Evolutionary conservation across 64 coral and sea anemone species (phyloP).

Genomic region (Exaiptasia diaphana): DNA sequence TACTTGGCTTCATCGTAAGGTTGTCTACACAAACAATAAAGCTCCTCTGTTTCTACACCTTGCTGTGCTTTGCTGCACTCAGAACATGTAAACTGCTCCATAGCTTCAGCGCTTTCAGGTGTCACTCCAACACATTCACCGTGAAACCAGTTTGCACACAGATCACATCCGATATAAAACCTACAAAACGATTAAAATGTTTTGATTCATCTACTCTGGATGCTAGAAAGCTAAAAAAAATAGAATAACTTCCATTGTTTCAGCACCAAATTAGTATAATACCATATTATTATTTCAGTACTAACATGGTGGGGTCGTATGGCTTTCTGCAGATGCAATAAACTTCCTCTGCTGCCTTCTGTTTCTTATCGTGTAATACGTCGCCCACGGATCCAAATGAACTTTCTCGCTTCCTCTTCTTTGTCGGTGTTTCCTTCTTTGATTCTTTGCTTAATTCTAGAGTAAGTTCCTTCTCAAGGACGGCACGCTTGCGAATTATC

Average conservation of each 20-base stretch:
- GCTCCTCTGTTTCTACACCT: slow-evolving; percentile 82
- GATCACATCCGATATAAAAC: slow-evolving; percentile 95
- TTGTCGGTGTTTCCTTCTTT: slow-evolving; percentile 17
- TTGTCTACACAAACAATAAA: slow-evolving; percentile 89
- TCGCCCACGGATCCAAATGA: neutral
- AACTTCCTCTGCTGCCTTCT: slow-evolving; percentile 59
- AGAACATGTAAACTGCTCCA: slow-evolving; percentile 80
- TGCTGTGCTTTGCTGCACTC: slow-evolving; percentile 77
- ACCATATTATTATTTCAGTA: too few relatives aligned
- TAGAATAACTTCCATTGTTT: too few relatives aligned
- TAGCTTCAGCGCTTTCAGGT: slow-evolving; percentile 58
- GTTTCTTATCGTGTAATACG: neutral
- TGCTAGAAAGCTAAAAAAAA: too few relatives aligned
- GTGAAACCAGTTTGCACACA: slow-evolving; percentile 99
- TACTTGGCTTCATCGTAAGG: slow-evolving; percentile 96
- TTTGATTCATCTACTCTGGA: too few relatives aligned
- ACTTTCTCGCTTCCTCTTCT: slow-evolving; percentile 46
- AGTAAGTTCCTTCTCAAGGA: slow-evolving; percentile 82
- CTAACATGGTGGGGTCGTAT: slow-evolving; percentile 83
- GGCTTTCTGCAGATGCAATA: slow-evolving; percentile 91
- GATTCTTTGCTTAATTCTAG: slow-evolving; percentile 55
- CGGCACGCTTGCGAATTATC: slow-evolving; percentile 79
- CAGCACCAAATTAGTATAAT: too few relatives aligned
- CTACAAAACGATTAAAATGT: slow-evolving; percentile 19
- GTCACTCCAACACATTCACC: slow-evolving; percentile 82